Conservation (phyloP, 1,140 invertebrate species). For the Arctopsyche grandis region DNA sequence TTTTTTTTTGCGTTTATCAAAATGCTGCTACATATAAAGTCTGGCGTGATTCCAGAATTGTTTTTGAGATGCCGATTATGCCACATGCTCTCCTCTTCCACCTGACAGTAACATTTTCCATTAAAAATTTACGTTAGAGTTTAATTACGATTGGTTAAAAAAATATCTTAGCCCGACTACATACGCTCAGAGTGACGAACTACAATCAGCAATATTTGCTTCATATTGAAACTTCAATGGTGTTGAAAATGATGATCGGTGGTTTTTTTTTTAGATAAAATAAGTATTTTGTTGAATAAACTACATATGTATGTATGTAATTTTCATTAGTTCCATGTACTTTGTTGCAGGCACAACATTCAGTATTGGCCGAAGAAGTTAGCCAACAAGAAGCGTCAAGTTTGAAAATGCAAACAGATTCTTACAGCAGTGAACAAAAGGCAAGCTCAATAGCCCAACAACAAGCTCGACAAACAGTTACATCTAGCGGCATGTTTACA, state of each 20-base stretch:
- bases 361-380: constrained; percentile 83
- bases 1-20: background rate
- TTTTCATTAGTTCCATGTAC: no score
- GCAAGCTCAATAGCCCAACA: constrained; percentile 77
- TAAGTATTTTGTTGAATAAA: no score
- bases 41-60: background rate
- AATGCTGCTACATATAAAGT: background rate
- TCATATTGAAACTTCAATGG: no score
- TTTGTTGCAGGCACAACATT: constrained; percentile 72
- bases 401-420: constrained; percentile 85
- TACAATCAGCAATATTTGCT: no score
- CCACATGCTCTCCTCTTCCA: background rate
- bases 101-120: constrained; percentile 4
- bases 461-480: constrained; percentile 83
- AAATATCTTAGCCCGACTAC: no score
- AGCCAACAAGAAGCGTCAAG: constrained; percentile 83
- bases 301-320: no score
- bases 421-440: constrained; percentile 86
- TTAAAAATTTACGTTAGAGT: background rate
- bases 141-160: no score
- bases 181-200: no score
- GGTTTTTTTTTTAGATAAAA: no score
- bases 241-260: no score
- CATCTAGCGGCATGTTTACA: constrained; percentile 81
- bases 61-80: background rate